Conservation (phyloP, 2,113 vertebrate species). For the chimpanzee (Pan troglodytes) region NHGRI_mPanTro3-v2.1_pri NC_072421.2:138933501-138934000, state of each 20-base stretch:
- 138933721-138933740: background rate
- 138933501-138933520: background rate
- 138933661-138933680: background rate
- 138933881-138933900: background rate
- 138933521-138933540: background rate
- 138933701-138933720: background rate
- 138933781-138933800: background rate
- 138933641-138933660: background rate
- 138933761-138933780: background rate
- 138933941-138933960: background rate
- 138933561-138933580: background rate
- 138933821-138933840: background rate
- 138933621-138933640: background rate
- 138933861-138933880: background rate
- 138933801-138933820: background rate
- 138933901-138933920: background rate
- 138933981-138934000: background rate
- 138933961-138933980: background rate
- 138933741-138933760: background rate
- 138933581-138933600: background rate
- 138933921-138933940: background rate
- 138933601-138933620: background rate
- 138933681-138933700: background rate
- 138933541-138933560: background rate
- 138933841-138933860: background rate